Base-by-base conservation (phyloP, 2,797 vertebrate species). In the Argya squamiceps region DNA sequence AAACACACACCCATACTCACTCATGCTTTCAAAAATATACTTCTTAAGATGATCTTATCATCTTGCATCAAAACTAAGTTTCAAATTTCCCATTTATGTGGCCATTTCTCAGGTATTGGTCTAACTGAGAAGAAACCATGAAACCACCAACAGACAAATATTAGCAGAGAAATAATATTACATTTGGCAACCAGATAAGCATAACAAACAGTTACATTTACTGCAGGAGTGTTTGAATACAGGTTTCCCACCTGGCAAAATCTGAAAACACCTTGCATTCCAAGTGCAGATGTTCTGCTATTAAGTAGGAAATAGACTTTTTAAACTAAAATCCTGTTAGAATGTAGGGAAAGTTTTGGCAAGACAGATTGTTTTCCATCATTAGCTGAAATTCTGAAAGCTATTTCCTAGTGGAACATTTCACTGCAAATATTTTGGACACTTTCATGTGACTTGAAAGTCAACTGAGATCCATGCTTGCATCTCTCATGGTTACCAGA, bases 361-460 rank as follows among this genome's bases (percentile, higher is more conserved):
- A 89, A 87, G 67, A 81, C 24, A 87, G n/a, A 75, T 29, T 65
- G 58, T 86, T 86, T 81, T 87, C 83, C 80, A 76, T 71, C 59
- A 84, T 84, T 78, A 84, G 50, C 65, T 62, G 67, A 81, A 78
- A 87, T 62, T 91, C 53, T 84, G n/a, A 92, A 92, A 93, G 32
- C 77, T 76, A 29, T 88, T 91, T 89, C 86, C 62, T 78, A 71
- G 62, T 59, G 73, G 44, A 93, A 94, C 49, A 74, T 90, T 89
- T 85, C 26, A 64, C 43, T 92, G 77, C 64, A 88, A 84, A 64
- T 81, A 63, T 86, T 95, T 92, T 81, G 44, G 69, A 90, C 58
- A 17, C 73, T 94, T 95, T 68, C 58, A 62, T 92, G 73, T 86
- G 69, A 75, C 83, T 93, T 78, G 50, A 59, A 88, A 88, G 73